These are phyloP conservation scores for Folsomia manolachei DNA, from an alignment of 2,888 invertebrate genomes.

Conservation along the genomic window DNA sequence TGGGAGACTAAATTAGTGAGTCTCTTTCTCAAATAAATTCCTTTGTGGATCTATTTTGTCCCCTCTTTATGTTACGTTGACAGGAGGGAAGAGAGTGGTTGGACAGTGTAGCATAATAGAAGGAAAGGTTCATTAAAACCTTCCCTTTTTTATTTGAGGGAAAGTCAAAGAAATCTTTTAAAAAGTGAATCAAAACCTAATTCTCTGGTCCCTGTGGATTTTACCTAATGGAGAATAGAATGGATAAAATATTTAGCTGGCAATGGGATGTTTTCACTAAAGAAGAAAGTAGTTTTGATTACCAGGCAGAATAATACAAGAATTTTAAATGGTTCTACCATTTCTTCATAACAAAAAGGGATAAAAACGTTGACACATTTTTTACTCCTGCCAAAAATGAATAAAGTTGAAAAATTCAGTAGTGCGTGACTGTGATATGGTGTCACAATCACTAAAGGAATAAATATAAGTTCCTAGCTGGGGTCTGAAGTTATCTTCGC, in stretches of 20 bases:
- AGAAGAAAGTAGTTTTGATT: background rate
- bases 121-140: background rate
- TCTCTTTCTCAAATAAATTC: slow-evolving; percentile 1
- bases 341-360: background rate
- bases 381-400: background rate
- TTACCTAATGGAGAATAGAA: background rate
- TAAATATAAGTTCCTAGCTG: background rate
- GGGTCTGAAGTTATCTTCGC: background rate
- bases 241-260: too few relatives aligned
- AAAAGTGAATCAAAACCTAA: background rate
- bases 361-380: background rate
- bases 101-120: background rate
- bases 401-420: too few relatives aligned
- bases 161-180: background rate
- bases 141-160: background rate
- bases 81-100: background rate
- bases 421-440: background rate
- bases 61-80: background rate
- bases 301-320: background rate
- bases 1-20: slow-evolving; percentile 11
- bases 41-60: slow-evolving; percentile 6
- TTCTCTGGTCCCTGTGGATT: background rate
- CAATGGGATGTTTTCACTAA: background rate
- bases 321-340: background rate
- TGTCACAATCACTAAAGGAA: background rate